Percentiles rank a stretch among this genome's conserved stretches.
These are phyloP conservation scores for Heterohyrax brucei DNA, from an alignment of 2,797 vertebrate species.

Conservation along the genomic window DNA sequence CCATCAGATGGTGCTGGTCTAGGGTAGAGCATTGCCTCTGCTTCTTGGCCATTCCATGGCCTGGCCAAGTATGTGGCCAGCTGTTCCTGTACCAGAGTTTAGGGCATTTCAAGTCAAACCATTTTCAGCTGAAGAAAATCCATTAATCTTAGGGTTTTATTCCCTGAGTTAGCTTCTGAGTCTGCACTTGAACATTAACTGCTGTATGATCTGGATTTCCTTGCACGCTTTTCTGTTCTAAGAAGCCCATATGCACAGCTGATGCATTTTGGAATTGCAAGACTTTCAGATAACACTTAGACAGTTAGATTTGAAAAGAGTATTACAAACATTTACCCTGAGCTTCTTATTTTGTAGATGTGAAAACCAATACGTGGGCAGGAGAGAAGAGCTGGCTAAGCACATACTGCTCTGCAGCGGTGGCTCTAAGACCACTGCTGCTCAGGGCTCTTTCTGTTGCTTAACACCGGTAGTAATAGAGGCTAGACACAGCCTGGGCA, in stretches of 20 bases:
- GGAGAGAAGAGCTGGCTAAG: background rate
- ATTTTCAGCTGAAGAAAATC: background rate
- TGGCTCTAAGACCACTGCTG: background rate
- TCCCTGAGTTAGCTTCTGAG: slow-evolving; percentile 5
- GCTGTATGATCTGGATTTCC: slow-evolving; percentile 8
- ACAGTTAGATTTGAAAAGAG: background rate
- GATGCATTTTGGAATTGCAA: background rate
- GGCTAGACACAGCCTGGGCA: background rate
- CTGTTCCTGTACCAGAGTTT: background rate
- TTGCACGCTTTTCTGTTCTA: background rate
- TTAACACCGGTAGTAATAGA: background rate
- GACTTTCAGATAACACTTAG: slow-evolving; percentile 32
- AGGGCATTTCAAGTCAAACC: background rate
- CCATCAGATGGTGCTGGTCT: background rate
- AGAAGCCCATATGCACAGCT: background rate
- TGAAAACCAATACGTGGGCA: background rate
- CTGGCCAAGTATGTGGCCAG: background rate
- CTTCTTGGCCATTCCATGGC: background rate
- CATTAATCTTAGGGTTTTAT: background rate
- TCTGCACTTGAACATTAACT: background rate
- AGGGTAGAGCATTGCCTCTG: background rate
- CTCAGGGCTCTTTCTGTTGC: background rate
- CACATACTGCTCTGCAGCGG: background rate
- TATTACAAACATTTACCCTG: background rate
- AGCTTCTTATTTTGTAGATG: background rate